Base-by-base conservation (phyloP, 2,797 vertebrate genomes). In the Salarias fasciatus region DNA sequence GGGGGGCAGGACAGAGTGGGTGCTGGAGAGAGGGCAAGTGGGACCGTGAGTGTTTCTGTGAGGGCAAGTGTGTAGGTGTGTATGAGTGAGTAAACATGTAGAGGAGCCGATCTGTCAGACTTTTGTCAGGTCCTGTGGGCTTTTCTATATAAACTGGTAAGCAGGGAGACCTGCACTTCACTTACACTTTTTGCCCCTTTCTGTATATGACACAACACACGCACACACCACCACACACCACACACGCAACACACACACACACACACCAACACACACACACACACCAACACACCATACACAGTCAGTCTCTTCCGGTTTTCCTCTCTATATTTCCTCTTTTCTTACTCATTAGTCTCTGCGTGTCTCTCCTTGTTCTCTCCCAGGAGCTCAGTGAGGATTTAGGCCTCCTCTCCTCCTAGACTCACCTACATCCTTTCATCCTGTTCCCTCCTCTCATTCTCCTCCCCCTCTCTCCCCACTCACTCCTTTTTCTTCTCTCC, bases 341-440 rank as follows among this genome's bases (percentile, higher is more conserved):
- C 68, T 73, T 59, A 70, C 84, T 84, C 82, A 84, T 86, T 82
- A 83, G 56, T 69, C 75, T 71, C 53, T n/a, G 38, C 35, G 38
- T 78, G 68, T 75, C 58, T 84, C 69, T 68, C 47, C 66, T 69
- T 59, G 53, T 70, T 82, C 73, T 79, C 56, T 66, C 75, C 65
- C 56, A 57, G 55, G 77, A 77, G 83, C 76, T 86, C 79, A 84
- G 47, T 29, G 61, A 81, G 80, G 81, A 88, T 86, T 88, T 86
- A 79, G 88, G 70, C 79, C 79, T 78, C 54, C 66, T 83, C 76
- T 78, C 72, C 81, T 85, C 71, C 81, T 79, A 51, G 66, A 84
- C 74, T 86, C 79, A 86, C 86, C 86, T 87, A 75, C 73, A 79
- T 86, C 77, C 80, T 87, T 85, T 86, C 79, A 86, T 88, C 76